Evolutionary conservation across 1,140 invertebrate species (phyloP), one percentile per base, ranked within the genome.

Genomic region (Wiebesia pumilae): DNA sequence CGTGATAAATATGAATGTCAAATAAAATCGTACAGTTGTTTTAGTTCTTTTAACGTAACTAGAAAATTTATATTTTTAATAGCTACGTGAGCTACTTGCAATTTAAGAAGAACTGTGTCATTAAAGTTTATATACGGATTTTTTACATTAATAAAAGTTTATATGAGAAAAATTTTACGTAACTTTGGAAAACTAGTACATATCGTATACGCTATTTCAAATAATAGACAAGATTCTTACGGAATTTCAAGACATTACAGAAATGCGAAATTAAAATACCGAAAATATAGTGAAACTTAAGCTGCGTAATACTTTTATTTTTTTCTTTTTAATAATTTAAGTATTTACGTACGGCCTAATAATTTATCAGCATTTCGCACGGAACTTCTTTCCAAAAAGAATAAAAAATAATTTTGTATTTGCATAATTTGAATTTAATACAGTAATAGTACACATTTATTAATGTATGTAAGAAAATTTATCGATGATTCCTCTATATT

Each of bases 111-210:
- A 75, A 27, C 33, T 21, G n/a, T 43, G 14, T n/a, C 10, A 75
- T 38, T 6, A 35, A 71, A 71, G 6, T 71, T 71, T 71, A 38
- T 71, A 71, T 71, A 40, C 16, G 0, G n/a, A 40, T 65, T 43
- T 58, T 69, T 62, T 80, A 40, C 54, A n/a, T 35, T 80, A 38
- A 62, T 58, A 80, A 62, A 80, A 80, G 16, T n/a, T 80, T 33
- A 58, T 58, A 79, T 80, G 54, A 62, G 40, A 47, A 81, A 67
- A 30, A 67, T 47, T 43, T 81, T 81, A 69, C 69, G 27, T 19
- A 38, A 43, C 30, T 30, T 30, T 40, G 9, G 19, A 38, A 67
- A 24, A 65, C 33, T 43, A 58, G 30, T 47, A 30, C 14, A 14
- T 40, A 43, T 38, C 10, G 19, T 67, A 24, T 24, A 81, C 27